Percentiles rank a stretch among this genome's conserved stretches.
phyloP scores from a whole-genome alignment of 2,113 vertebrate genomes.

The Sapayoa aenigma region DNA sequence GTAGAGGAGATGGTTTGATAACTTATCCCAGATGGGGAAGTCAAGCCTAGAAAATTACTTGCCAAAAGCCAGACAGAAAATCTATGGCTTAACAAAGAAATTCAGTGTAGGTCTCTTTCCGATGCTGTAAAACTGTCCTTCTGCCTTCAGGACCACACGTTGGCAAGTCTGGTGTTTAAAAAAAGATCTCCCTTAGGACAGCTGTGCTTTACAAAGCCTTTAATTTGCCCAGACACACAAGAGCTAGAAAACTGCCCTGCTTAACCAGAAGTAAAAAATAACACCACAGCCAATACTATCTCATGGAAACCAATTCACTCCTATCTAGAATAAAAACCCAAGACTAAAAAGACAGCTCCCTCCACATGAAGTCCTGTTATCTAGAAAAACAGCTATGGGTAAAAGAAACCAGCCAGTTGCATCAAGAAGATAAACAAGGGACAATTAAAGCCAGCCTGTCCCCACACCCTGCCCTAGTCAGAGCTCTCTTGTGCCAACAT shows the following conservation, averaged over 20 bases:
- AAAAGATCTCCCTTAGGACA: background rate
- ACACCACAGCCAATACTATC: background rate
- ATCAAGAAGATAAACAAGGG: slow-evolving; percentile 52
- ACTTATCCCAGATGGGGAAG: slow-evolving; percentile 19
- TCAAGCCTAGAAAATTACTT: slow-evolving; percentile 36
- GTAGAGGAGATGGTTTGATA: background rate
- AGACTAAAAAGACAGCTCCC: background rate
- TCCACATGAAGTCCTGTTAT: background rate
- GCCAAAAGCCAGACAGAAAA: slow-evolving; percentile 35
- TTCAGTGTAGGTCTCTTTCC: background rate
- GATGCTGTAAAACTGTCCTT: background rate
- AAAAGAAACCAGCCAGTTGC: slow-evolving; percentile 15
- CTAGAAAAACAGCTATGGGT: slow-evolving; percentile 37
- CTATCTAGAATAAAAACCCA: background rate
- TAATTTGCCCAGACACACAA: background rate
- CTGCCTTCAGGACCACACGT: background rate
- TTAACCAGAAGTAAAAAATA: background rate
- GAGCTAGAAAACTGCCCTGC: background rate
- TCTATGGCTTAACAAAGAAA: background rate
- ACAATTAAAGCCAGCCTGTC: slow-evolving; percentile 40
- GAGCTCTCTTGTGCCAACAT: background rate
- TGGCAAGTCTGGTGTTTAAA: background rate
- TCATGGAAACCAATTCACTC: background rate
- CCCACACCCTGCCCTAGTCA: slow-evolving; percentile 53
- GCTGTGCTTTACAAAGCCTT: background rate